Evolutionary conservation across 2,113 vertebrate species (phyloP), one percentile per base, ranked within the genome.

Genomic region (Cyprinodon tularosa): DNA sequence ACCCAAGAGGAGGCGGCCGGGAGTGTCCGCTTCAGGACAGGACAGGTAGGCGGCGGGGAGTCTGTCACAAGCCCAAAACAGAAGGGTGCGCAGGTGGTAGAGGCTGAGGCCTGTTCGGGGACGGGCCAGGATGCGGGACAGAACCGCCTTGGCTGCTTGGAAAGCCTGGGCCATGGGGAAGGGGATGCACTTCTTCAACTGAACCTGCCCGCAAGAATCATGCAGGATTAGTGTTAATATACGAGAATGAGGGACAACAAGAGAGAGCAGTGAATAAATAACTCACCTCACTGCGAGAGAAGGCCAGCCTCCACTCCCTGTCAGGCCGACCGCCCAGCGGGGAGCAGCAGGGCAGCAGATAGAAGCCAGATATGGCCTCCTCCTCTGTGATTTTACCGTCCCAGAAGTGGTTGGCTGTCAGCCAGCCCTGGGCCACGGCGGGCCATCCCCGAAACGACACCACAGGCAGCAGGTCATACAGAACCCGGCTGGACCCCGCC

Each of bases 61-160:
- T 6, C 96, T 94, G 82, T 97, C 96, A 12, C 96, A 97, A 11
- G 96, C 96, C 95, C 96, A 96, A 83, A 96, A 96, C 36, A 96
- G 93, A 38, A 96, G 83, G 0, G 95, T 96, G 39, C 95, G 93
- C 64, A 96, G 92, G 82, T 96, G 95, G 87, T 96, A 96, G 80
- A 96, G 94, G 84, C 94, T 94, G 66, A 96, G 91, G 82, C 95
- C 91, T 0, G 89, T 78, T 1, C 91, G 93, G 0, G 94, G 95
- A 0, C 95, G 94, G 0, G 94, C 91, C 72, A 96, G 92, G 73
- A 96, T 89, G 0, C 94, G 94, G 66, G 95, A 90, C 72, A 97
- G 74, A 12, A 96, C 86, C 0, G 95, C 95, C 81, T 94, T 94
- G 70, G 95, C 95, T 0, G 96, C 96, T 61, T 95, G 94, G 85